Conservation (phyloP, 2,888 invertebrate species). For the Ormia ochracea region DNA sequence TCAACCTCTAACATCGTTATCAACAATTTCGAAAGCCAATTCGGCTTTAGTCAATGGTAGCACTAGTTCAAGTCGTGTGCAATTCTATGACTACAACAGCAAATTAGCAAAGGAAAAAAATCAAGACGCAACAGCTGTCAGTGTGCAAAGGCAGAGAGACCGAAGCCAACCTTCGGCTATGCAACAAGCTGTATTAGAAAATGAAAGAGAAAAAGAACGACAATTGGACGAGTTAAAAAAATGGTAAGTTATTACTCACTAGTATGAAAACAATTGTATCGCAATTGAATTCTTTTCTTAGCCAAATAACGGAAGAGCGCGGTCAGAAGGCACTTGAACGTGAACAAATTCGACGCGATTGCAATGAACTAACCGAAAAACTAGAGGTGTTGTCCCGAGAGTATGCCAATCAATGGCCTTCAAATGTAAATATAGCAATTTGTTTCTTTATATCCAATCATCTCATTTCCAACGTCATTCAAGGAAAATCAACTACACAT, state of each 20-base stretch:
- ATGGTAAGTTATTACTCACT: constrained; percentile 65
- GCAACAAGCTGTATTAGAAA: constrained; percentile 71
- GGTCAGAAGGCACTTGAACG: constrained; percentile 78
- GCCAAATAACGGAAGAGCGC: constrained; percentile 72
- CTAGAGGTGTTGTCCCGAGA: constrained; percentile 77
- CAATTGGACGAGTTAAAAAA: constrained; percentile 68
- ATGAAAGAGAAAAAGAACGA: constrained; percentile 64
- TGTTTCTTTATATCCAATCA: background rate
- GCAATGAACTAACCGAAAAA: constrained; percentile 77
- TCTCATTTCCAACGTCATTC: background rate
- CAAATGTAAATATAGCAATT: constrained; percentile 66
- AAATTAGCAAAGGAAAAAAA: constrained; percentile 75
- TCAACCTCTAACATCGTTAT: constrained; percentile 6
- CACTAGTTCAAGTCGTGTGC: constrained; percentile 67
- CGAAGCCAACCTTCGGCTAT: constrained; percentile 67
- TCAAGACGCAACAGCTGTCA: constrained; percentile 72
- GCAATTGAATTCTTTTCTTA: constrained; percentile 47
- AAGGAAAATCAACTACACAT: constrained; percentile 68
- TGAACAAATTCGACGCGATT: constrained; percentile 78
- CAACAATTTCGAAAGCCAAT: constrained; percentile 30
- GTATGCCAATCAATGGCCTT: constrained; percentile 68
- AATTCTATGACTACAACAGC: constrained; percentile 78
- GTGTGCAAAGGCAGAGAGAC: constrained; percentile 67
- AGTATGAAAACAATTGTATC: background rate
- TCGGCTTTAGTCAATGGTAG: background rate